A percentile compares a stretch with the other conserved stretches of the same genome.
phyloP scores from a whole-genome alignment of 2,113 vertebrate genomes.

The Manacus vitellinus region DNA sequence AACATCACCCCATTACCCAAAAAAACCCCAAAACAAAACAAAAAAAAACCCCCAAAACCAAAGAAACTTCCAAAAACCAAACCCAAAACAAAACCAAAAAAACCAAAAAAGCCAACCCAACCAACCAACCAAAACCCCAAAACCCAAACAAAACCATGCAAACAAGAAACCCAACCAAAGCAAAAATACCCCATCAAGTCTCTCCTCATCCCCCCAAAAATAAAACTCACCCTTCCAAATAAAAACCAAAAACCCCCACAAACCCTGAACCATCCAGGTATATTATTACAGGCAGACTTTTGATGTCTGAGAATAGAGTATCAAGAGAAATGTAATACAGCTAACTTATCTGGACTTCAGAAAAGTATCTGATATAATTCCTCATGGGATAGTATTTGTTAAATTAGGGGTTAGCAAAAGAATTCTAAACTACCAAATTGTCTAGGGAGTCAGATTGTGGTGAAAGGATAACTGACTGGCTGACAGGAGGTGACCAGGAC shows the following conservation, averaged over 20 bases:
- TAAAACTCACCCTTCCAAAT: neutral
- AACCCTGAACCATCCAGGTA: neutral
- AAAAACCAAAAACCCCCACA: neutral
- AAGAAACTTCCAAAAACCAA: too few relatives aligned
- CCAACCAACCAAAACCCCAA: neutral
- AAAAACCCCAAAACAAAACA: neutral
- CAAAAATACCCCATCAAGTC: accelerated
- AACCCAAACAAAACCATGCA: accelerated
- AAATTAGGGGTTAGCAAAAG: neutral
- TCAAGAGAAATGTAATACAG: neutral
- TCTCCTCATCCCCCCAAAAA: accelerated
- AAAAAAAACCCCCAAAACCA: too few relatives aligned
- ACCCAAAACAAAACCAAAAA: neutral
- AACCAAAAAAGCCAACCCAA: neutral
- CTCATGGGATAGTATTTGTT: neutral
- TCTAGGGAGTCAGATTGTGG: neutral
- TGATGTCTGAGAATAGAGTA: neutral
- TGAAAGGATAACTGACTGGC: neutral
- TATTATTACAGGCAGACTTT: neutral
- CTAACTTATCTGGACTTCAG: neutral
- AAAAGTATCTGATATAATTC: neutral
- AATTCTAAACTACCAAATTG: neutral
- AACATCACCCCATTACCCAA: neutral
- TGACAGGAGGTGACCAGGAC: neutral
- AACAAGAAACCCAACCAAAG: accelerated